phyloP scores from a whole-genome alignment of 2,888 invertebrate genomes.

The Perdita meconis region DNA sequence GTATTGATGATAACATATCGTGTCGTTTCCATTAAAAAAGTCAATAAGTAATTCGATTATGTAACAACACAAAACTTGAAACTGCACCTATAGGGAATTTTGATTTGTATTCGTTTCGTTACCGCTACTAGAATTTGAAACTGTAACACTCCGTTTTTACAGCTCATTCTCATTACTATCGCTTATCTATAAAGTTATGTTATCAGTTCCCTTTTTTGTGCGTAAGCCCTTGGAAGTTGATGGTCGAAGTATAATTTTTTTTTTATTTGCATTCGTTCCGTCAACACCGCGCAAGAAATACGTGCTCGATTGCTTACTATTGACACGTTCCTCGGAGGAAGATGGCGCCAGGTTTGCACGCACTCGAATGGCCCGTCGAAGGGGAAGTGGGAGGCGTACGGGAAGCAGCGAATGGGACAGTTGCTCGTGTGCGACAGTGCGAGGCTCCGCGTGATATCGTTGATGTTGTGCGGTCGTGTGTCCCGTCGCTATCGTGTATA shows the following conservation, averaged over 20 bases:
- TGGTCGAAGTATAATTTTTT: too few species aligned
- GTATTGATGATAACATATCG: background rate
- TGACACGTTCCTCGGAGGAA: background rate
- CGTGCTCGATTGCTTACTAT: constrained; percentile 2
- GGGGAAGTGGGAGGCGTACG: constrained; percentile 37
- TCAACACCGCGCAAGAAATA: background rate
- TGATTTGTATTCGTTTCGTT: constrained; percentile 5
- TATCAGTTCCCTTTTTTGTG: too few species aligned
- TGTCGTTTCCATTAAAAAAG: background rate
- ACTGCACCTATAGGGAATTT: constrained; percentile 42
- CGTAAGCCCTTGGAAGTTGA: too few species aligned
- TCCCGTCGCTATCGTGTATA: constrained; percentile 50
- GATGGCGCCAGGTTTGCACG: constrained; percentile 41
- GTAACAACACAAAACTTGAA: background rate
- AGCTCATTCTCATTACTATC: too few species aligned
- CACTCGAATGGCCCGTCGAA: constrained; percentile 29
- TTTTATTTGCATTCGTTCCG: background rate
- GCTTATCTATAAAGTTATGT: too few species aligned
- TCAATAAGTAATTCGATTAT: constrained; percentile 2
- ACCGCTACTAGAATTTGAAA: background rate
- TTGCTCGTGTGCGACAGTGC: constrained; percentile 75
- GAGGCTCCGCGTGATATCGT: constrained; percentile 68
- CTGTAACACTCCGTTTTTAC: too few species aligned
- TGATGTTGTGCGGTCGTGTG: constrained; percentile 40
- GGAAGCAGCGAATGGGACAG: constrained; percentile 60